Evolutionary conservation across 2,888 invertebrate species (phyloP).

Genomic region (Catonia carolina): DNA sequence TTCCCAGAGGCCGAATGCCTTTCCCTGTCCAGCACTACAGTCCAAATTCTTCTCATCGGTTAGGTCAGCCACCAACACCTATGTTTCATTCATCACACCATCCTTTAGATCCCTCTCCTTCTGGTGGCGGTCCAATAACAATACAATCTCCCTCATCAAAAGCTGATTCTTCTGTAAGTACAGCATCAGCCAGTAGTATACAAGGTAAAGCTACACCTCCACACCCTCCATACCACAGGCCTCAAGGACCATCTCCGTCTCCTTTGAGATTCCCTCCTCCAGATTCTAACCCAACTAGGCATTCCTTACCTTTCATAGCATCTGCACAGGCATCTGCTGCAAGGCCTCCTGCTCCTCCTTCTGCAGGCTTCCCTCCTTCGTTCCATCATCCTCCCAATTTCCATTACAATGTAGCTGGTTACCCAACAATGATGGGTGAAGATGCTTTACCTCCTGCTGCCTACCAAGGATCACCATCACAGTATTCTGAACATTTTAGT

Average conservation of each 20-base stretch:
- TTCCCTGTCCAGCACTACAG: slow-evolving; percentile 25
- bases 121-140: slow-evolving; percentile 48
- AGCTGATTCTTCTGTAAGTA: slow-evolving; percentile 20
- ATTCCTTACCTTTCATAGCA: slow-evolving; percentile 40
- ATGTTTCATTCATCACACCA: slow-evolving; percentile 39
- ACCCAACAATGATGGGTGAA: slow-evolving; percentile 33
- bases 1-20: slow-evolving; percentile 30
- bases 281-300: slow-evolving; percentile 37
- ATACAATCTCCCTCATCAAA: slow-evolving; percentile 35
- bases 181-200: slow-evolving; percentile 24
- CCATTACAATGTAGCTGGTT: slow-evolving; percentile 31
- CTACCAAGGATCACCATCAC: slow-evolving; percentile 7
- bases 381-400: slow-evolving; percentile 32
- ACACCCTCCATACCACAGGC: slow-evolving; percentile 38
- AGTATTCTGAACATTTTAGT: slow-evolving; percentile 26
- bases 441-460: slow-evolving; percentile 29
- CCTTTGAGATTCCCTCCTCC: slow-evolving; percentile 37
- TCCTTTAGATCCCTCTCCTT: slow-evolving; percentile 49
- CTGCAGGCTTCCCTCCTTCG: slow-evolving; percentile 32
- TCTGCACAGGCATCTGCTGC: slow-evolving; percentile 40
- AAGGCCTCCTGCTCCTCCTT: slow-evolving; percentile 34
- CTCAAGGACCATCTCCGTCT: slow-evolving; percentile 37
- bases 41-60: slow-evolving; percentile 23
- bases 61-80: slow-evolving; percentile 33
- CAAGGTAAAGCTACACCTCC: slow-evolving; percentile 35